Evolutionary conservation across 2,888 invertebrate genomes (phyloP), one percentile per base, ranked within the genome.

Genomic region (Branchipolynoe longqiensis): DNA sequence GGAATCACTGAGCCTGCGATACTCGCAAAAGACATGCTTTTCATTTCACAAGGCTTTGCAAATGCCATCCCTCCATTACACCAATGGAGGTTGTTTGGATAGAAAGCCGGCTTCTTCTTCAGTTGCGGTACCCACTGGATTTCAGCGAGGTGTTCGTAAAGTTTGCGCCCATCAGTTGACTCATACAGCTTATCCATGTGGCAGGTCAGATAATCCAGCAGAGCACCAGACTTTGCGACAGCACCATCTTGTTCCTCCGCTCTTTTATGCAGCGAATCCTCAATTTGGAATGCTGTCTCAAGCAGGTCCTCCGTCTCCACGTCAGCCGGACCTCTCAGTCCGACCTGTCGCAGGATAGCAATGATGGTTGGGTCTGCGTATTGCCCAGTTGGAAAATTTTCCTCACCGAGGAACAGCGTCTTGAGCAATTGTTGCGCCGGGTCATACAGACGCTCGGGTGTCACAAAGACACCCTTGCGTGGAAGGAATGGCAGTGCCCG

Each of bases 361-460:
- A 90, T 36, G n/a, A 90, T 86, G 14, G 84, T 59, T 0, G 89
- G 86, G 8, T 87, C 85, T 6, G 85, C 83, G 83, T 87, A 89
- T 0, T 85, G 85, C 0, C 85, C 74, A n/a, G 56, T 73, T 8
- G 91, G 91, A 85, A 91, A 91, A 78, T 87, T 85, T 25, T 88
- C 88, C 78, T 91, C 90, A 3, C 83, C 85, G 3, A 73, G n/a
- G 85, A 91, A 89, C 58, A 90, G 48, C 8, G 86, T 83, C 81
- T 88, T 86, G 8, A 91, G 85, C 4, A 89, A 74, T 12, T 74
- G 73, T 25, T 88, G 82, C 18, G 83, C 87, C 0, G 90, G 90
- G 73, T 91, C 91, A 56, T 89, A 89, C 85, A 89, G 89, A 12
- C 88, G 36, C 22, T 89, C 85, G 3, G 88, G 62, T 0, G 88